Conservation (phyloP, 2,888 invertebrate genomes). For the Lithophane semibrunnea region DNA sequence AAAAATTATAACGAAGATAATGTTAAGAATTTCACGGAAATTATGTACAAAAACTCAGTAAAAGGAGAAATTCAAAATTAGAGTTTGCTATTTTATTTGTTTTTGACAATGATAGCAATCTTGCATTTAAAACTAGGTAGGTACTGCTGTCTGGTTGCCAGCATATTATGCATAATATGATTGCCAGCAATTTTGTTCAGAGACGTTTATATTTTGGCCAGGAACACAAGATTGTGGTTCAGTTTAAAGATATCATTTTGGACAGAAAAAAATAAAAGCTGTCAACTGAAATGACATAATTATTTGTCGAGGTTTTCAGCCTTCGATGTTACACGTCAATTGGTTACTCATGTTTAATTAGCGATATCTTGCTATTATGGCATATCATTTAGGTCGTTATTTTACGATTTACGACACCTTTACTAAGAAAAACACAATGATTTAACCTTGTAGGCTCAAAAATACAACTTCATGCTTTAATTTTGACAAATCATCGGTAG, state of each 20-base stretch:
- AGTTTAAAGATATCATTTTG: constrained; percentile 7
- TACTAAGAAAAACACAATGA: constrained; percentile 38
- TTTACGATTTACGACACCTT: constrained; percentile 26
- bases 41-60: background rate
- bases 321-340: constrained; percentile 12
- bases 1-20: too few relatives aligned
- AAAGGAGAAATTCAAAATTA: background rate
- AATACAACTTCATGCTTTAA: constrained; percentile 78
- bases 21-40: background rate
- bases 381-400: constrained; percentile 28
- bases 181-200: constrained; percentile 32
- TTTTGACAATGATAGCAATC: constrained; percentile 20
- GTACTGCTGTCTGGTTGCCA: constrained; percentile 25
- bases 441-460: constrained; percentile 25
- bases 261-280: background rate
- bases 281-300: background rate
- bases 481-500: constrained; percentile 78
- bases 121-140: background rate
- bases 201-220: constrained; percentile 23
- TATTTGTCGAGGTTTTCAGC: constrained; percentile 2
- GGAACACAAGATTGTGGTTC: constrained; percentile 15
- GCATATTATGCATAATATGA: constrained; percentile 30
- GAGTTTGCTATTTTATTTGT: background rate
- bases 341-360: constrained; percentile 32
- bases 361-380: constrained; percentile 3